Evolutionary conservation across 2,888 invertebrate species (phyloP), one percentile per base, ranked within the genome.

Genomic region (Lasius fuliginosus): DNA sequence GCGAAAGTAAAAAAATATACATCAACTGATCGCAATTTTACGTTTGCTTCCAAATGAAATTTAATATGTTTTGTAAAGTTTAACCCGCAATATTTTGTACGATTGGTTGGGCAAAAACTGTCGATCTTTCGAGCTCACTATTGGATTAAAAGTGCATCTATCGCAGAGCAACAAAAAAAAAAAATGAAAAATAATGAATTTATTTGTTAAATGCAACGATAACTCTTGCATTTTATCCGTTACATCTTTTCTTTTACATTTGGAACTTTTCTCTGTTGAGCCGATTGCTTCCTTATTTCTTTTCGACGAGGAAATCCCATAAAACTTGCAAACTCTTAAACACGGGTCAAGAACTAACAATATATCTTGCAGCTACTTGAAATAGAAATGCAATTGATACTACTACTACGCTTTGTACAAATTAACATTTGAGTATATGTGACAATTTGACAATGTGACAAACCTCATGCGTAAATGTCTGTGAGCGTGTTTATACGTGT

Each of bases 401-500:
- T 30, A 53, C 27, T 18, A 5, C 36, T 49, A 53, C 27, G 36
- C 11, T 75, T 18, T 49, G 23, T 76, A 49, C 27, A 76, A 76
- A 67, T 76, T 67, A 76, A 67, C 75, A 67, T 36, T 27, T 36
- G 33, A 65, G 53, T 67, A 67, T 36, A 18, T n/a, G 36, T 36
- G 76, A 76, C 40, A 67, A 53, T 76, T 23, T 49, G 49, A 42
- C 65, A n/a, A n/a, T n/a, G n/a, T n/a, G n/a, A n/a, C n/a, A n/a
- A n/a, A 76, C 4, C 4, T 15, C 9, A 15, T 9, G 49, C 62
- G 33, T 49, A n/a, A 49, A n/a, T n/a, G 8, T 6, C 49, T n/a
- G 49, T 4, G 18, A 11, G 12, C 75, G n/a, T 15, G 23, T 40
- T n/a, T 23, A 42, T 15, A 12, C 18, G 23, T 11, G 8, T 30